Evolutionary conservation across 2,888 invertebrate genomes (phyloP).

Genomic region (Arrhopalites spinosus): DNA sequence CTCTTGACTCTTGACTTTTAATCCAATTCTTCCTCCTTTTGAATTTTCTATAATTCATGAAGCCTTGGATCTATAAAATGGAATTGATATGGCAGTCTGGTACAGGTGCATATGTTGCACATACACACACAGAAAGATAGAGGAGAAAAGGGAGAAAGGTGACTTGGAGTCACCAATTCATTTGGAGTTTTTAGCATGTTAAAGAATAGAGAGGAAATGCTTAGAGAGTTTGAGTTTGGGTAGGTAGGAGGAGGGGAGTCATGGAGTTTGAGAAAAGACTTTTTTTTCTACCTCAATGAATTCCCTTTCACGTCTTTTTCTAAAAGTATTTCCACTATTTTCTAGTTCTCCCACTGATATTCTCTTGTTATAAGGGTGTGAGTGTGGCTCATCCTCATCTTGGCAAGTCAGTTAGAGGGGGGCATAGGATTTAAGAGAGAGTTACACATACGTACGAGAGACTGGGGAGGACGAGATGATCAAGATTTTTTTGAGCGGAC

Average conservation of each 20-base stretch:
- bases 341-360: no score
- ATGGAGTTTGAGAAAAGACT: background rate
- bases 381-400: background rate
- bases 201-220: conserved; percentile 4
- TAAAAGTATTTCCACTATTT: background rate
- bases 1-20: no score
- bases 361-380: no score
- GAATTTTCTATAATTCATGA: no score
- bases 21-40: no score
- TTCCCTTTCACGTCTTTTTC: conserved; percentile 5
- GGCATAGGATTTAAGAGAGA: no score
- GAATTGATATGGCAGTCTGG: background rate
- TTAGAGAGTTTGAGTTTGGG: background rate
- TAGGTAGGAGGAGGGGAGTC: no score
- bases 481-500: background rate
- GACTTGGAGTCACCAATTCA: no score
- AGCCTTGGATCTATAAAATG: no score
- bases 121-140: background rate
- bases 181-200: background rate
- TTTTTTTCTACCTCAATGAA: conserved; percentile 19
- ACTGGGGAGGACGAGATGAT: no score
- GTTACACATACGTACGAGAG: no score
- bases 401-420: no score
- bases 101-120: background rate
- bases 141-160: background rate